Base-by-base conservation (phyloP, 2,797 vertebrate species). In the Cynodonichthys magdalenae region DNA sequence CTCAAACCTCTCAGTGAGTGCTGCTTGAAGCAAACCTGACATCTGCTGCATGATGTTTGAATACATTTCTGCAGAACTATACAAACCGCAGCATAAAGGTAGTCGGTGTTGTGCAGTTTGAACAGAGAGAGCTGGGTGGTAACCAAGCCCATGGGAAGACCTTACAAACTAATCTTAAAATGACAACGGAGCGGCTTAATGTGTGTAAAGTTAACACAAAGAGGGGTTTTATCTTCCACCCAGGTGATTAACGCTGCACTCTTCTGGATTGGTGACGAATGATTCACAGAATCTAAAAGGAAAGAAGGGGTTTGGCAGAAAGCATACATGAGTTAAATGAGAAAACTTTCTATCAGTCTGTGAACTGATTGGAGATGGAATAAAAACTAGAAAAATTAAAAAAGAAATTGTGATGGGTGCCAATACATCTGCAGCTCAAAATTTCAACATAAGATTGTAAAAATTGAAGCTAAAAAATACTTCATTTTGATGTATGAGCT, bases 1-100 rank as follows among this genome's bases (percentile, higher is more conserved):
- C 95, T 98, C 41, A 98, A 96, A 63, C 97, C 97, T 0, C 96
- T 98, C 86, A 95, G 98, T 99, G 90, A 98, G 97, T 96, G 4
- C 11, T 27, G 7, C 47, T 29, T 3, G 11, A 56, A 56, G 53
- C 24, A 24, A 41, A 18, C 24, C 2, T n/a, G 14, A 6, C 10
- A 49, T 5, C 17, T 17, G 18, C 11, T 19, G 42, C n/a, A 53
- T 41, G 19, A n/a, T 14, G 19, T 36, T 63, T 75, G 68, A 66
- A 15, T 53, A 14, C 62, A 28, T 19, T 76, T 68, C 63, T 75
- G 53, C 53, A 47, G 55, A 44, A 31, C 15, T 42, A 15, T 44
- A 20, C 31, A 69, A 75, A 74, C 53, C 50, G 31, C 48, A 66
- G 58, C 50, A 48, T 27, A 34, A 59, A 63, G 62, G 72, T 79